Evolutionary conservation across 1,140 invertebrate genomes (phyloP).

Genomic region (Brachionus manjavacas): DNA sequence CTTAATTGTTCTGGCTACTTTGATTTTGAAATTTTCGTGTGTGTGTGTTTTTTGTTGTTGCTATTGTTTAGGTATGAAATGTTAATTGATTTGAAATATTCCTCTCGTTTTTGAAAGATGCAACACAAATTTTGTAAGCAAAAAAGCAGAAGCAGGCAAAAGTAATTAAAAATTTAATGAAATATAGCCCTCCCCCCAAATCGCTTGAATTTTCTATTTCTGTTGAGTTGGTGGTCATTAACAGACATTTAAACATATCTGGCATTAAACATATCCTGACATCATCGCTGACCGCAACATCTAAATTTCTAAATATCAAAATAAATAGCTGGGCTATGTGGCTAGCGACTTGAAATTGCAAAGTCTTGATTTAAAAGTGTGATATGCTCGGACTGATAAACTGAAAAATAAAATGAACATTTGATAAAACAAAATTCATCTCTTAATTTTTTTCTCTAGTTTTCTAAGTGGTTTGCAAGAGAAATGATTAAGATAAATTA

Average conservation of each 20-base stretch:
- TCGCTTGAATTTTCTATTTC: background rate
- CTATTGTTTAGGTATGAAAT: background rate
- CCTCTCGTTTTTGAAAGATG: background rate
- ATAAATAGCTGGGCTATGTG: background rate
- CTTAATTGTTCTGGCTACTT: slow-evolving; percentile 33
- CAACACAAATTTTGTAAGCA: background rate
- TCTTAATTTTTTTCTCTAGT: background rate
- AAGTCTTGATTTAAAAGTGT: background rate
- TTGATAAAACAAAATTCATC: background rate
- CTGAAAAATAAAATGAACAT: background rate
- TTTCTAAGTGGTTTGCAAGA: background rate
- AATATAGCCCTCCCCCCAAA: background rate
- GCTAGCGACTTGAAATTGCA: background rate
- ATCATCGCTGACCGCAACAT: too few relatives aligned
- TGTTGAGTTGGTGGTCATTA: background rate
- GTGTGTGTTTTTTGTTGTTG: background rate
- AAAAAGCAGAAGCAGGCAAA: background rate
- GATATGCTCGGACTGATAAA: background rate
- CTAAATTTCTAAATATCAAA: background rate
- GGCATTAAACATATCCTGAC: background rate
- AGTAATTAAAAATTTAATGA: slow-evolving; percentile 4
- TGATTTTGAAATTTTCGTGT: background rate
- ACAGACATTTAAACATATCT: slow-evolving; percentile 8
- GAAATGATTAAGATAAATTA: slow-evolving; percentile 12
- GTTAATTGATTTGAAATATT: slow-evolving; percentile 33